Evolutionary conservation across 2,888 invertebrate species (phyloP), one percentile per base, ranked within the genome.

Genomic region (Arge pagana): DNA sequence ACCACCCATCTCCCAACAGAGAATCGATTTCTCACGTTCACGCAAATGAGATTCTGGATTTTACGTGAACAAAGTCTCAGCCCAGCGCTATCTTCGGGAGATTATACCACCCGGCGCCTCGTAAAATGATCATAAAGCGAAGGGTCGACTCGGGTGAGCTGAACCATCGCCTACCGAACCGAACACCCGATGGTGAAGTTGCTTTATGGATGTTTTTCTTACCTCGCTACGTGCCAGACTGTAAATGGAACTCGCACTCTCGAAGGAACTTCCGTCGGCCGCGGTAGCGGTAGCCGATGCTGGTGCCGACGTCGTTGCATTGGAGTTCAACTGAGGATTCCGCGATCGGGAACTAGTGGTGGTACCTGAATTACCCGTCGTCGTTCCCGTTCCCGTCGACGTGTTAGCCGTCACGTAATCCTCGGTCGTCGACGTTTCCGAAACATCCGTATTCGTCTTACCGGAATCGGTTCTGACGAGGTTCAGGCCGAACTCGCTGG

Each of bases 381-480:
- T 68, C 76, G 79, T 75, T 80, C 83, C 65, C 74, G 80, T 77
- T 77, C 83, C 83, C 62, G 70, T 72, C 72, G 80, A 76, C 36
- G 76, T 75, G 75, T 87, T 93, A 71, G 93, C 93, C 63, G 93
- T 93, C 60, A 90, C 87, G 75, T 93, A 93, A 77, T 93, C 93
- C 76, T 93, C 92, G 39, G 88, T 88, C n/a, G 83, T 88, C 54
- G 93, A 93, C 66, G 91, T 91, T 79, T 93, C 93, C n/a, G 91
- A 91, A 45, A 90, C 81, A 70, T 93, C 92, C 26, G 83, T 83
- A 35, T 87, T 88, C 59, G 87, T 87, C 15, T 85, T 82, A 74
- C 85, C 85, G 7, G 88, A 87, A 76, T 90, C 89, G 4, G 87
- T 85, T 62, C 88, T 81, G 21, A 85, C 85, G 55, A 88, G 79